Conservation (phyloP, 2,113 vertebrate species). For the Myotis yumanensis region DNA sequence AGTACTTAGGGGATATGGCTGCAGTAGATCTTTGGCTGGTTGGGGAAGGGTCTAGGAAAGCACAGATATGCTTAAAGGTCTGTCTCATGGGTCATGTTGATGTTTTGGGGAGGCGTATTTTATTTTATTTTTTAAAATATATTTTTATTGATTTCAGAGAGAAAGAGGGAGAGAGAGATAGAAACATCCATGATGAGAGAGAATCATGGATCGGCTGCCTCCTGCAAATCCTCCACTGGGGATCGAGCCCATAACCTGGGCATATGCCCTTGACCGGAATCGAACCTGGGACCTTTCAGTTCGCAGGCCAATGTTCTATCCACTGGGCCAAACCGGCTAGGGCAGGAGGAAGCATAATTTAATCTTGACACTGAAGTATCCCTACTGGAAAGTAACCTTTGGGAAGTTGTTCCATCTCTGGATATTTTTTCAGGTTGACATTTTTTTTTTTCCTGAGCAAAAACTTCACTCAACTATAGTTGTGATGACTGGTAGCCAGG, state of each 20-base stretch:
- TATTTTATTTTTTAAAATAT: no score
- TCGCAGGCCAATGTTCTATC: no score
- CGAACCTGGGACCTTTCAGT: no score
- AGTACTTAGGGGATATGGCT: neutral
- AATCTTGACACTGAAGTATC: neutral
- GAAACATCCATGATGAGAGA: no score
- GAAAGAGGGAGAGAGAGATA: no score
- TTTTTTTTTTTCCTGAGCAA: neutral
- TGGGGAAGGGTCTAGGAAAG: neutral
- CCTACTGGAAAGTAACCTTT: neutral
- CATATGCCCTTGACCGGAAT: no score
- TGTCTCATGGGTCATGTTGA: accelerated
- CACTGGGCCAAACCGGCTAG: no score
- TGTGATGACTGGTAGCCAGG: neutral
- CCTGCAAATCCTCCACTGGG: no score
- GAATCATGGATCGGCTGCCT: no score
- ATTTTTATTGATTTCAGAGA: no score
- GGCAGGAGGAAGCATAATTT: neutral
- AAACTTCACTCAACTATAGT: neutral
- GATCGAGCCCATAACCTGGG: no score
- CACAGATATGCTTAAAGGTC: neutral
- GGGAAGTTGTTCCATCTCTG: neutral
- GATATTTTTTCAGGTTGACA: neutral
- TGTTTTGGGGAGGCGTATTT: neutral
- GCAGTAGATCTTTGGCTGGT: neutral